A percentile compares a stretch with the other conserved stretches of the same genome.
These are phyloP conservation scores for Buathra laborator DNA, from an alignment of 2,888 invertebrate species.

Conservation along the genomic window DNA sequence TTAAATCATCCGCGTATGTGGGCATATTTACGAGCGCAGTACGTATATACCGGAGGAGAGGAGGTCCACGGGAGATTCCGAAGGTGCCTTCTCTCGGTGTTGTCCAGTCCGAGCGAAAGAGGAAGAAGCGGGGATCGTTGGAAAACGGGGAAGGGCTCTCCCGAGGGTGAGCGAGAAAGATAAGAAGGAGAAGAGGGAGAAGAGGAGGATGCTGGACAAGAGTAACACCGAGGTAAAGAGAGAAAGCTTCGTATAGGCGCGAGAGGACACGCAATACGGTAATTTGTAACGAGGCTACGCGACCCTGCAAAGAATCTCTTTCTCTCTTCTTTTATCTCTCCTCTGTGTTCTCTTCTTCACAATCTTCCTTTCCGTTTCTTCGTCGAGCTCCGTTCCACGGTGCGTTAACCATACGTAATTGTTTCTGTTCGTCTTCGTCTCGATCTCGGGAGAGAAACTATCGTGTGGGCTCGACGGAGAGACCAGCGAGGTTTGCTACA, in stretches of 20 bases:
- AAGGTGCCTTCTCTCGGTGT: slow-evolving; percentile 26
- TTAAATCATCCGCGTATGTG: slow-evolving; percentile 70
- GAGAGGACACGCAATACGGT: slow-evolving; percentile 76
- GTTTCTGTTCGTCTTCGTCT: slow-evolving; percentile 68
- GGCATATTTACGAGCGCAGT: slow-evolving; percentile 69
- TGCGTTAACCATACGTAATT: slow-evolving; percentile 72
- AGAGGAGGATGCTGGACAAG: slow-evolving; percentile 24
- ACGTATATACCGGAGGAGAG: slow-evolving; percentile 36
- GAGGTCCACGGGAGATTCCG: slow-evolving; percentile 41
- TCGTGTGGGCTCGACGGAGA: slow-evolving; percentile 36
- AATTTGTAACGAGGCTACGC: slow-evolving; percentile 78
- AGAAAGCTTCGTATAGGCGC: slow-evolving; percentile 43
- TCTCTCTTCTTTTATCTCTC: slow-evolving; percentile 41
- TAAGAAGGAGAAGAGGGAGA: background rate
- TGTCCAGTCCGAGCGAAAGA: slow-evolving; percentile 32
- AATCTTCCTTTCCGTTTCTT: slow-evolving; percentile 41
- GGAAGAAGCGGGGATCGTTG: slow-evolving; percentile 7
- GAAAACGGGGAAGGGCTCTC: slow-evolving; percentile 30
- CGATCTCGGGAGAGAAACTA: slow-evolving; percentile 27
- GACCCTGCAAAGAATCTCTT: slow-evolving; percentile 63
- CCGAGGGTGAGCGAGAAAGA: slow-evolving; percentile 12
- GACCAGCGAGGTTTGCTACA: slow-evolving; percentile 48
- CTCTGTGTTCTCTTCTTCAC: slow-evolving; percentile 32
- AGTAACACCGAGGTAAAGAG: slow-evolving; percentile 22
- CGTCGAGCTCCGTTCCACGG: slow-evolving; percentile 42